Conservation (phyloP, 2,888 invertebrate genomes). For the Rhopalosiphum nymphaeae region DNA sequence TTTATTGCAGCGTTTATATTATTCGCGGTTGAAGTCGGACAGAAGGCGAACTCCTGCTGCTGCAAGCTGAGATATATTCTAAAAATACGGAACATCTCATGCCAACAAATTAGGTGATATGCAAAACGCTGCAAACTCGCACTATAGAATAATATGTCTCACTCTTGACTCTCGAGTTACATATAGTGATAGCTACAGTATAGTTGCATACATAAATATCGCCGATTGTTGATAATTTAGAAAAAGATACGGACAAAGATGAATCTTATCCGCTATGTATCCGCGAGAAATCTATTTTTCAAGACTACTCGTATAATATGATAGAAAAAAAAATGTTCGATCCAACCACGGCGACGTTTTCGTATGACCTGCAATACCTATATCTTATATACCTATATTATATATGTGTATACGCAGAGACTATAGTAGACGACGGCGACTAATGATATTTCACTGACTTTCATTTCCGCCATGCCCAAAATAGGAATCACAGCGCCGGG, state of each 20-base stretch:
- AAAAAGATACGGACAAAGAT: not conserved
- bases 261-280: not conserved
- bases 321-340: not conserved
- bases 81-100: constrained; percentile 56
- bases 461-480: constrained; percentile 61
- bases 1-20: constrained; percentile 46
- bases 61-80: constrained; percentile 36
- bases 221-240: not conserved
- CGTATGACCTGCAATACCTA: constrained; percentile 1
- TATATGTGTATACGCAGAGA: not conserved
- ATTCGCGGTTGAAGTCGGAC: constrained; percentile 46
- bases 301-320: not conserved
- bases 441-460: constrained; percentile 64
- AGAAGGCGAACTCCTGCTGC: constrained; percentile 37
- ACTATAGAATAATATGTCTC: not conserved
- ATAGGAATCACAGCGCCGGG: constrained; percentile 52
- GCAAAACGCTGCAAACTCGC: constrained; percentile 56
- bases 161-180: constrained; percentile 46
- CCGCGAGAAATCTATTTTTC: not conserved
- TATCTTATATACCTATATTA: not conserved
- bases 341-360: not conserved
- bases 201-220: not conserved
- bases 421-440: not conserved
- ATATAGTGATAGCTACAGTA: not conserved
- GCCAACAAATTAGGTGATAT: constrained; percentile 56